Conservation (phyloP, 53 echinoderm and acorn worm species). For the Paracentrotus lividus region DNA sequence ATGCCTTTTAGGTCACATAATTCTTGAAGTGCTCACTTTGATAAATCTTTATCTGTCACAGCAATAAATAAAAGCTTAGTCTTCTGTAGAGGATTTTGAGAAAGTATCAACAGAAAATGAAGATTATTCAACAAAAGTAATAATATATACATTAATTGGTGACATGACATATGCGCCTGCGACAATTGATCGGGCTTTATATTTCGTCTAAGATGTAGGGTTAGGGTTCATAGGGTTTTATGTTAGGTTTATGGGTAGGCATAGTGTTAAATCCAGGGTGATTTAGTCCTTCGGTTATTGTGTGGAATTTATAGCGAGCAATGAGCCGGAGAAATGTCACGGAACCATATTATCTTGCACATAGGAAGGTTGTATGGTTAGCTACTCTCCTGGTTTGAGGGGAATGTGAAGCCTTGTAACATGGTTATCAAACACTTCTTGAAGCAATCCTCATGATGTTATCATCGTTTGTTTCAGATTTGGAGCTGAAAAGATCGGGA, state of each 20-base stretch:
- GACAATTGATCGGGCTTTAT: too few species aligned
- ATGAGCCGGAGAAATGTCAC: not conserved
- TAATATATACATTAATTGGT: too few species aligned
- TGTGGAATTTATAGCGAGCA: not conserved
- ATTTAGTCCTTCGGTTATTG: not conserved
- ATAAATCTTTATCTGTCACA: not conserved
- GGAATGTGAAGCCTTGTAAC: constrained; percentile 91
- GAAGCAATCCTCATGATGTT: constrained; percentile 82
- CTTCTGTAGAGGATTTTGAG: not conserved
- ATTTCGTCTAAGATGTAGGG: not conserved
- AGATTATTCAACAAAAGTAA: not conserved
- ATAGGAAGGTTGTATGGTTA: too few species aligned
- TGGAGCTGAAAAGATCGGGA: constrained; percentile 71
- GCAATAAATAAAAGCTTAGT: not conserved
- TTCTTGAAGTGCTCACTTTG: not conserved
- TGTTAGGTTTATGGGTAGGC: too few species aligned
- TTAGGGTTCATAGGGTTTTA: too few species aligned
- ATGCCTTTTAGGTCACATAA: not conserved
- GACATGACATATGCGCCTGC: too few species aligned
- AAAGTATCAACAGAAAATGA: not conserved
- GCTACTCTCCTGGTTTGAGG: constrained; percentile 81
- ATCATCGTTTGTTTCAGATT: constrained; percentile 83
- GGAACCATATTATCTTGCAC: not conserved
- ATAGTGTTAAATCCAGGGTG: not conserved
- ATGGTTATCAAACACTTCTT: constrained; percentile 88